These are phyloP conservation scores for Sparidentex hasta DNA, from an alignment of 2,797 vertebrate genomes.

Conservation along the genomic window DNA sequence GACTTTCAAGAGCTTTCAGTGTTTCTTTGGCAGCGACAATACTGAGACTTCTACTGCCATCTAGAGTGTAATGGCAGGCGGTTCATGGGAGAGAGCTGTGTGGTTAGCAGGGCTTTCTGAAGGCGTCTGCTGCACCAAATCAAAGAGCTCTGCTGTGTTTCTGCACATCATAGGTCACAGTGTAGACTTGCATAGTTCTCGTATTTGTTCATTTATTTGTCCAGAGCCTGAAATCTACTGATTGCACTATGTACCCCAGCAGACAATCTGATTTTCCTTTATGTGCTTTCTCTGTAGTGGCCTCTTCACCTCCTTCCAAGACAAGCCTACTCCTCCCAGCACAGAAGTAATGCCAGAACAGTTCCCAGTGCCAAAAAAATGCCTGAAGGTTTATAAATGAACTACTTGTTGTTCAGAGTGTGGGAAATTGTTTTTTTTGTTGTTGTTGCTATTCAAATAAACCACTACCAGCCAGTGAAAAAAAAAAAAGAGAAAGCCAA, in stretches of 20 bases:
- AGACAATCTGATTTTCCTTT: slow-evolving; percentile 1
- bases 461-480: slow-evolving; percentile 34
- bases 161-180: background rate
- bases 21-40: slow-evolving; percentile 21
- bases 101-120: background rate
- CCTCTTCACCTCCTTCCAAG: slow-evolving; percentile 32
- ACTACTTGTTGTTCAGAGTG: slow-evolving; percentile 71
- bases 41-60: slow-evolving; percentile 77
- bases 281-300: slow-evolving; percentile 6
- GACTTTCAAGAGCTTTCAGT: slow-evolving; percentile 20
- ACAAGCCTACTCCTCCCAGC: slow-evolving; percentile 27
- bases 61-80: slow-evolving; percentile 60
- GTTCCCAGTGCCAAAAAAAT: slow-evolving; percentile 57
- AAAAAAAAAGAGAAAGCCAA: slow-evolving; percentile 35
- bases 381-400: slow-evolving; percentile 72
- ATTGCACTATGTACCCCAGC: slow-evolving; percentile 11
- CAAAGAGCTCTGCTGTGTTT: slow-evolving; percentile 1
- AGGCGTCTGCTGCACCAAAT: background rate
- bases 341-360: slow-evolving; percentile 54
- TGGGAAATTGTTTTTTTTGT: slow-evolving; percentile 66
- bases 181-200: background rate
- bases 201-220: background rate
- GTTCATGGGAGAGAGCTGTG: slow-evolving; percentile 14
- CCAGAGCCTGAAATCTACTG: background rate
- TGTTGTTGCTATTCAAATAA: slow-evolving; percentile 61